A percentile compares a stretch with the other conserved stretches of the same genome.
These are phyloP conservation scores for Eupithecia exiguata DNA, from an alignment of 2,888 invertebrate species.

Conservation along the genomic window DNA sequence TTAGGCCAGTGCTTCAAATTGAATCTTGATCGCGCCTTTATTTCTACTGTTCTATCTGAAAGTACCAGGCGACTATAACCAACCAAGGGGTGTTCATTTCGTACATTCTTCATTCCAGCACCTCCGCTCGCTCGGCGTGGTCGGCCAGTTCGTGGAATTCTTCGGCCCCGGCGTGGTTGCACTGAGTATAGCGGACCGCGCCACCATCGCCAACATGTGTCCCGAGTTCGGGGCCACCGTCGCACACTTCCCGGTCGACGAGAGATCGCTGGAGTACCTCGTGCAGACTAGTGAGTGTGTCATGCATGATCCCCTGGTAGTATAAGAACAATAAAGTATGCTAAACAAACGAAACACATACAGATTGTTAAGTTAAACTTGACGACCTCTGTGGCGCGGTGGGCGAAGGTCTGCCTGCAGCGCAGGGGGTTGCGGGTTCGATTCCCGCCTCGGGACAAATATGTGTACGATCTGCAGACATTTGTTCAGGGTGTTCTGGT, in stretches of 20 bases:
- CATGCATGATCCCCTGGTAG: background rate
- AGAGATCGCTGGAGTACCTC: constrained; percentile 91
- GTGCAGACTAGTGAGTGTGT: constrained; percentile 83
- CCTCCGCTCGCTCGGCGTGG: constrained; percentile 96
- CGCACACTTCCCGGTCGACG: constrained; percentile 97
- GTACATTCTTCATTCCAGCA: constrained; percentile 80
- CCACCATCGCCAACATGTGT: constrained; percentile 99
- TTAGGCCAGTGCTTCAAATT: background rate
- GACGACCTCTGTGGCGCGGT: no score
- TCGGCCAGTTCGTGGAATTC: constrained; percentile 99
- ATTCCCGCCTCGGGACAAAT: no score
- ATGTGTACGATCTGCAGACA: no score
- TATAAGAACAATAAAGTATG: background rate
- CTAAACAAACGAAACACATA: no score
- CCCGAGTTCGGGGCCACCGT: constrained; percentile 98
- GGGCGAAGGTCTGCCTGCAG: no score
- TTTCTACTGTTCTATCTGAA: constrained; percentile 1
- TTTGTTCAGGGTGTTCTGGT: no score
- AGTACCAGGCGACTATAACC: constrained; percentile 16
- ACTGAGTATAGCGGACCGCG: constrained; percentile 97
- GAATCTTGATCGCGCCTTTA: background rate
- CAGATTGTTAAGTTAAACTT: no score
- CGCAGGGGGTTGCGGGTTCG: no score
- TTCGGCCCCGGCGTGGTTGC: constrained; percentile 96
- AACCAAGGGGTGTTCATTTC: constrained; percentile 4